Conservation (phyloP, 2,113 vertebrate species). For the Felis chaus region DNA sequence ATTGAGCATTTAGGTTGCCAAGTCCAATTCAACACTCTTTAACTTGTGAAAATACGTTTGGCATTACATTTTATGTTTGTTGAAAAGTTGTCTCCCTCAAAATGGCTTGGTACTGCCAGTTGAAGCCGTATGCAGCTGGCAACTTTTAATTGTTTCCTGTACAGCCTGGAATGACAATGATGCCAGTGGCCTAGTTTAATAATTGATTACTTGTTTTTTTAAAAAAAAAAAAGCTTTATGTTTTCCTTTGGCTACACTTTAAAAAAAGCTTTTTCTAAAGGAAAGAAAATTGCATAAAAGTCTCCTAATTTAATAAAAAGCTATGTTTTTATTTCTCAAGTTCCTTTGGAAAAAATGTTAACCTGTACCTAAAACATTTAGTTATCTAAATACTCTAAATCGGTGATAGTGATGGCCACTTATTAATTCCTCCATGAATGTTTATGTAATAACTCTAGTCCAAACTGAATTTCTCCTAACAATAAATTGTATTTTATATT, state of each 20-base stretch:
- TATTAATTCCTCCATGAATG: not conserved
- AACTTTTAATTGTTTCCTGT: not conserved
- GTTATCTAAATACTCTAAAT: not conserved
- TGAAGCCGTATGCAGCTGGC: not conserved
- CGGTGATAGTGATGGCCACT: not conserved
- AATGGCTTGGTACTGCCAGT: not conserved
- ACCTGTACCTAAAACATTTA: not conserved
- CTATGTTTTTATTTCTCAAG: not conserved
- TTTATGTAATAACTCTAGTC: not conserved
- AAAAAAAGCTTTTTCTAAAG: not conserved
- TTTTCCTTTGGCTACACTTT: not conserved
- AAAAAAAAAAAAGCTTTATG: not conserved
- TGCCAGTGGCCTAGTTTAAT: constrained; percentile 9
- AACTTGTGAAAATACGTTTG: constrained; percentile 38
- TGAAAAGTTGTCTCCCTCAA: constrained; percentile 11
- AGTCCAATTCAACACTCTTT: not conserved
- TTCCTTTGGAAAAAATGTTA: not conserved
- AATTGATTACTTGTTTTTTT: constrained; percentile 4
- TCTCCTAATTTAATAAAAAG: not conserved
- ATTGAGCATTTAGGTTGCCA: not conserved
- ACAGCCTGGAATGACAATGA: not conserved
- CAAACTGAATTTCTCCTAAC: not conserved
- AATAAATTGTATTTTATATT: not conserved
- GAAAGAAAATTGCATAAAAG: not conserved
- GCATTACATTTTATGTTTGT: not conserved